Conservation (phyloP, 2,113 vertebrate species). For the Apteryx owenii region DNA sequence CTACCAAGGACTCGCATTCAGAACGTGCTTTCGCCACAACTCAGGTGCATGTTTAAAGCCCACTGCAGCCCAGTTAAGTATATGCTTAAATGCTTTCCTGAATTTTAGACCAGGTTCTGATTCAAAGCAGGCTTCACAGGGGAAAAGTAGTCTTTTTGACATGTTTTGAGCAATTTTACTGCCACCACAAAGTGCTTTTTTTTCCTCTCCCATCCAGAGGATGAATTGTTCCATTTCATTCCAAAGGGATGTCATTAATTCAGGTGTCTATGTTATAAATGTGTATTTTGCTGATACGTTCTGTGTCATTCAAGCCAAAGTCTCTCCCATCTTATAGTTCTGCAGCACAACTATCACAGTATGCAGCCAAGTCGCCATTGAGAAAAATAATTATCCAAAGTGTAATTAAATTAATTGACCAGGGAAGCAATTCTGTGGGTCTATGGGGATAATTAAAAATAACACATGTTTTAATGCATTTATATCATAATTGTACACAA, state of each 20-base stretch:
- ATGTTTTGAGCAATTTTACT: not conserved
- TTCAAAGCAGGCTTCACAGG: not conserved
- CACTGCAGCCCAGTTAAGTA: not conserved
- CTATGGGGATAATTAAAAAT: constrained; percentile 53
- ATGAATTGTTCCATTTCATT: not conserved
- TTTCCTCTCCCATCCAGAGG: not conserved
- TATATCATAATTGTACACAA: not conserved
- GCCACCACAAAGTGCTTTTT: not conserved
- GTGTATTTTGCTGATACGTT: not conserved
- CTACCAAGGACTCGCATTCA: accelerated
- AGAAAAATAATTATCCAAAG: constrained; percentile 66
- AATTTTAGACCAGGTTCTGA: not conserved
- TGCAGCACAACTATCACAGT: constrained; percentile 3
- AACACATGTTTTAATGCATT: constrained; percentile 49
- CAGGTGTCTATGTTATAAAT: not conserved
- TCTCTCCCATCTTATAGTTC: not conserved
- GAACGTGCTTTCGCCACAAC: not conserved
- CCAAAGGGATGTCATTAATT: constrained; percentile 21
- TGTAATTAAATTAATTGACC: constrained; percentile 74
- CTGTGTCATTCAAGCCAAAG: not conserved
- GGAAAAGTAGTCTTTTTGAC: not conserved
- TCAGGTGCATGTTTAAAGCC: not conserved
- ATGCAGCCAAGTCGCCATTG: constrained; percentile 24
- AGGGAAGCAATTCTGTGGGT: constrained; percentile 42
- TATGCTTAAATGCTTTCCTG: accelerated